phyloP scores from a whole-genome alignment of 2,113 vertebrate genomes.

The Nicator chloris region DNA sequence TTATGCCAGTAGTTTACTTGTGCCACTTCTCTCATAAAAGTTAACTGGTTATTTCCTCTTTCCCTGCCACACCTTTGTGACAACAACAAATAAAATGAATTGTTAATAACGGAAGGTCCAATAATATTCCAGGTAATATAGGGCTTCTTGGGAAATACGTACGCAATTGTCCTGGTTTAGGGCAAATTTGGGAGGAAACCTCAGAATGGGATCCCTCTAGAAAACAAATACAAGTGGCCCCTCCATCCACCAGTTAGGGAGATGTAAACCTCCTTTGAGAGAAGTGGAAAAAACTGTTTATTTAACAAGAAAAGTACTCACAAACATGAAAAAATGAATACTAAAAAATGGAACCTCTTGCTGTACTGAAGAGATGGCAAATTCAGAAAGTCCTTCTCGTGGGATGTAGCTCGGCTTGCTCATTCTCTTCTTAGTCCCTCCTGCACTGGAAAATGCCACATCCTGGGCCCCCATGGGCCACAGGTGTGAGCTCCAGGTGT shows the following conservation, averaged over 20 bases:
- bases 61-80: not conserved
- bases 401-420: accelerated
- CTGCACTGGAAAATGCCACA: not conserved
- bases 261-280: not conserved
- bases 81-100: not conserved
- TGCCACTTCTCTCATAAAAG: not conserved
- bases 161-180: not conserved
- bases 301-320: not conserved
- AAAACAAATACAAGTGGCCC: not conserved
- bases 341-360: not conserved
- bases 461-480: accelerated
- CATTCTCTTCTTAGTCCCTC: not conserved
- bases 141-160: not conserved
- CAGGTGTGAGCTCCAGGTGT: not conserved
- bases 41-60: not conserved
- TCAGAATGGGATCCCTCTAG: too few relatives aligned
- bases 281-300: not conserved
- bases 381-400: not conserved
- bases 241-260: accelerated
- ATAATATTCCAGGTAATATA: not conserved
- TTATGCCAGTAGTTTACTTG: not conserved
- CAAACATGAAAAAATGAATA: not conserved
- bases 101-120: not conserved
- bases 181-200: not conserved
- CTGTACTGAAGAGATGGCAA: not conserved